Percentiles rank a stretch among this genome's conserved stretches.
phyloP scores from a whole-genome alignment of 2,888 invertebrate species.

The Rhingia campestris region DNA sequence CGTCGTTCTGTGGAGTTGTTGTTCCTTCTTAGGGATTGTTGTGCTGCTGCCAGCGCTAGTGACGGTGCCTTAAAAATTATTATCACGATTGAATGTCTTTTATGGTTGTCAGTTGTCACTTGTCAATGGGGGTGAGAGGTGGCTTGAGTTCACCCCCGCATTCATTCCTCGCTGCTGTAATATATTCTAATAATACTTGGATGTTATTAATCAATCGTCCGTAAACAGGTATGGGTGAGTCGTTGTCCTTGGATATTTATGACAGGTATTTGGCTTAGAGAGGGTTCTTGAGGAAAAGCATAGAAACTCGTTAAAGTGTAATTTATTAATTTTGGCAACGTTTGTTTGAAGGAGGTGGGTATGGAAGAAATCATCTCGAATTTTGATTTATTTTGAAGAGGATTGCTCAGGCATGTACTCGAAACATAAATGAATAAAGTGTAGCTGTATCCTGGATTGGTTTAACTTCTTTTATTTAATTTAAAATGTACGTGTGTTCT shows the following conservation, averaged over 20 bases:
- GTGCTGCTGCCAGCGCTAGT: conserved; percentile 17
- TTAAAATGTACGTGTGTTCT: too few species aligned
- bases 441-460: too few species aligned
- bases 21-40: not conserved
- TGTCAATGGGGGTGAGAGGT: conserved; percentile 3
- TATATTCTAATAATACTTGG: conserved; percentile 31
- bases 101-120: conserved; percentile 36
- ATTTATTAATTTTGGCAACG: not conserved
- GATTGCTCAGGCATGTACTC: too few species aligned
- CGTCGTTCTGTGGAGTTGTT: not conserved
- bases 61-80: conserved; percentile 50
- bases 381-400: too few species aligned
- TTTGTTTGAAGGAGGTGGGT: too few species aligned
- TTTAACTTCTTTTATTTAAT: too few species aligned
- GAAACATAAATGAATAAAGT: too few species aligned
- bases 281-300: conserved; percentile 1
- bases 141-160: not conserved
- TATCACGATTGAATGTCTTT: conserved; percentile 64
- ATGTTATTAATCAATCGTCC: conserved; percentile 24
- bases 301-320: conserved; percentile 1
- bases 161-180: conserved; percentile 30
- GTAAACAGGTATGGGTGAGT: not conserved
- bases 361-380: too few species aligned
- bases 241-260: conserved; percentile 20
- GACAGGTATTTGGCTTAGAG: conserved; percentile 15